Evolutionary conservation across 2,113 vertebrate species (phyloP), one percentile per base, ranked within the genome.

Genomic region (Sinocyclocheilus maitianheensis): DNA sequence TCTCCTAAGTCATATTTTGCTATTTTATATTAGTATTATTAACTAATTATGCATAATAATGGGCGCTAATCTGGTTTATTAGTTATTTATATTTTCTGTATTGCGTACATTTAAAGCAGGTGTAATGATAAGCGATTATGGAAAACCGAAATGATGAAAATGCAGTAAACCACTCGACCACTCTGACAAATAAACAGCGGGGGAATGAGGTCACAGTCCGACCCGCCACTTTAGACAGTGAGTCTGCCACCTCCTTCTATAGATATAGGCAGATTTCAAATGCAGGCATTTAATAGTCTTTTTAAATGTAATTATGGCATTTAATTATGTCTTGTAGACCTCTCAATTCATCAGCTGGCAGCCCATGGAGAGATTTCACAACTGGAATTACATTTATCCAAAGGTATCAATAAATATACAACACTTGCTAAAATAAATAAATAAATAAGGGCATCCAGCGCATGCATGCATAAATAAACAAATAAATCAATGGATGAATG

Each of bases 311-410:
- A 46, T 43, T 24, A 26, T 81, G 37, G 4, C 5, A 46, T 67
- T 67, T 20, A 18, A 34, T 34, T 2, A 34, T 46, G 65, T 85
- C 37, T 69, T n/a, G 43, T 83, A 97, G 98, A 95, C 0, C 90
- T 99, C 65, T 98, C 98, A 63, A 94, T 99, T 90, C 97, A 99
- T 91, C 98, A 99, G 92, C 92, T 99, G 0, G 97, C 98, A 0
- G 97, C 98, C 18, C 97, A 99, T 40, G 98, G 98, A 0, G 97
- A 99, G 74, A 92, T 99, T 74, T 92, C 92, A 85, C 96, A 96
- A 89, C 94, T 99, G 55, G 96, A 94, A 20, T 94, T 95, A 71
- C 95, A 96, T 72, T 89, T 99, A 53, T 92, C 89, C 77, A 98
- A 95, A 96, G 97, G 98, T 98, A 84, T 92, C 88, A n/a, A 76